These are phyloP conservation scores for Mormyrops attenuatus DNA, from an alignment of 2,797 vertebrate genomes.

Conservation along the genomic window DNA sequence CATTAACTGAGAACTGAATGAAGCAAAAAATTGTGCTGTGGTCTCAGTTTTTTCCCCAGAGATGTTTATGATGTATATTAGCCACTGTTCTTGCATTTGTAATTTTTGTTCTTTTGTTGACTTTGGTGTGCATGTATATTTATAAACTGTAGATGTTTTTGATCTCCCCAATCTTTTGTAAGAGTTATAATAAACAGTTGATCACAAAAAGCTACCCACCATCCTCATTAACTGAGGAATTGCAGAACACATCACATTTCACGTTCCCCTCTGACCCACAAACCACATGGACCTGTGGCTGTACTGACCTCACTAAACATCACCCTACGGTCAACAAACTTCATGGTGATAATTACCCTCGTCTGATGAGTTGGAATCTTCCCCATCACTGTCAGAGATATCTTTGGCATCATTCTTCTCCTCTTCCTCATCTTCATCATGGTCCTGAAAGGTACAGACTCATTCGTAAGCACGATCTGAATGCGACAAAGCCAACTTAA, in stretches of 20 bases:
- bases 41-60: too few relatives aligned
- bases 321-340: background rate
- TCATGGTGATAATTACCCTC: slow-evolving; percentile 64
- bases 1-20: too few relatives aligned
- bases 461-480: background rate
- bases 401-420: slow-evolving; percentile 59
- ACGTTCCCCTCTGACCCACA: background rate
- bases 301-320: background rate
- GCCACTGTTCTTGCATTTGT: background rate
- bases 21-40: too few relatives aligned
- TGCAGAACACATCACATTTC: background rate
- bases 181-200: background rate
- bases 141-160: background rate
- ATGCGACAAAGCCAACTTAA: background rate
- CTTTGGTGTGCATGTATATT: background rate
- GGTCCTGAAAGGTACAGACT: slow-evolving; percentile 40
- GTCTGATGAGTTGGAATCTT: slow-evolving; percentile 79
- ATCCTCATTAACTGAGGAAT: background rate
- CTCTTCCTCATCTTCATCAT: slow-evolving; percentile 50
- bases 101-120: background rate
- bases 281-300: background rate
- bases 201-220: background rate
- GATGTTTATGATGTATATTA: background rate
- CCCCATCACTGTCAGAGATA: slow-evolving; percentile 69
- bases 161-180: background rate